Evolutionary conservation across 1,140 invertebrate species (phyloP).

Genomic region (Phenacoccus solenopsis): DNA sequence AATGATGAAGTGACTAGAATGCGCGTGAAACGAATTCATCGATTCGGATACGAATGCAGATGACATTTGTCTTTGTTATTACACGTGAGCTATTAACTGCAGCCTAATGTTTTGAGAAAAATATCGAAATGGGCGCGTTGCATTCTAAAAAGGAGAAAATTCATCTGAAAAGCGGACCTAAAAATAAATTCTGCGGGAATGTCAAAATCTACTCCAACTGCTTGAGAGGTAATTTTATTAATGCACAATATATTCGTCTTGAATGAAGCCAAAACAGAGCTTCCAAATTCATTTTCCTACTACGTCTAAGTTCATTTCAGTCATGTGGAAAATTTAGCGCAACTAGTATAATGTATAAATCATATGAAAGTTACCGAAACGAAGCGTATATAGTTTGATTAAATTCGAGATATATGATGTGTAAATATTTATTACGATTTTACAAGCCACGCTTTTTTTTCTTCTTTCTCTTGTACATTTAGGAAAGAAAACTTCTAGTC

Average conservation of each 20-base stretch:
- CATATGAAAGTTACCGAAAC: no score
- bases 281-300: neutral
- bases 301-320: neutral
- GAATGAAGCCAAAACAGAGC: no score
- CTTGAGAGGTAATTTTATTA: neutral
- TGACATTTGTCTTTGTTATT: no score
- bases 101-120: no score
- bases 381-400: no score
- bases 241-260: neutral
- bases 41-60: no score
- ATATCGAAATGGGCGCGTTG: neutral
- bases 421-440: neutral
- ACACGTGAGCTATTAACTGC: no score
- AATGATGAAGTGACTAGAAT: no score
- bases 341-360: no score
- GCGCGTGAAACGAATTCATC: no score
- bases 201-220: slow-evolving; percentile 5
- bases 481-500: neutral
- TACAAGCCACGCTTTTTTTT: neutral
- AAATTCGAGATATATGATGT: no score
- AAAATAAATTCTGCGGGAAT: neutral
- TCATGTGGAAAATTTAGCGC: neutral
- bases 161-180: neutral
- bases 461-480: neutral
- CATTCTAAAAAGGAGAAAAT: slow-evolving; percentile 9